Conservation (phyloP, 2,797 vertebrate species). For the Melanotaenia parkinsoni region DNA sequence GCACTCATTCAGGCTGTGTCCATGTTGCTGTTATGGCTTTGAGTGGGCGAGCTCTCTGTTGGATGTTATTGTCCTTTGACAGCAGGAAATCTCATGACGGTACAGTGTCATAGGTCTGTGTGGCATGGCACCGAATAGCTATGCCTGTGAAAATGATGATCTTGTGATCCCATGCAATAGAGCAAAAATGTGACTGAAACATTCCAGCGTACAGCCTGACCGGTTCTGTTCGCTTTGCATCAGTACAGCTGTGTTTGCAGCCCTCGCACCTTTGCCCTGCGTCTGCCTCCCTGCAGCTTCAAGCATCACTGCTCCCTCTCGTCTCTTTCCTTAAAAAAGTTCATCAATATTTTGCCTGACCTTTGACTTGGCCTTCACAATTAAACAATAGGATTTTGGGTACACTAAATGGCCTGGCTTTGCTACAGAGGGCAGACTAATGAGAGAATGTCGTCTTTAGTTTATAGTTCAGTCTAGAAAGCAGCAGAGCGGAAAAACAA, state of each 20-base stretch:
- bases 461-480: slow-evolving; percentile 91
- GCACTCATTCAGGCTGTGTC: slow-evolving; percentile 53
- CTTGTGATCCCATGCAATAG: neutral
- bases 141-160: neutral
- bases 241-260: slow-evolving; percentile 79
- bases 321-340: slow-evolving; percentile 82
- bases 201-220: slow-evolving; percentile 19
- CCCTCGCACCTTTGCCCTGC: slow-evolving; percentile 69
- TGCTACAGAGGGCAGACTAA: slow-evolving; percentile 96
- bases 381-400: slow-evolving; percentile 95
- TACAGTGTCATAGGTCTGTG: neutral
- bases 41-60: slow-evolving; percentile 7
- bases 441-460: slow-evolving; percentile 98
- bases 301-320: slow-evolving; percentile 70
- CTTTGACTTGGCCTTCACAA: slow-evolving; percentile 93
- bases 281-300: slow-evolving; percentile 66
- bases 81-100: slow-evolving; percentile 3
- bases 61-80: slow-evolving; percentile 32
- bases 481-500: slow-evolving; percentile 94
- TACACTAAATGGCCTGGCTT: slow-evolving; percentile 93
- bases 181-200: slow-evolving; percentile 5
- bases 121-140: neutral
- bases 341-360: slow-evolving; percentile 93
- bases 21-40: slow-evolving; percentile 44
- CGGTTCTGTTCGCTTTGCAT: slow-evolving; percentile 45